These are phyloP conservation scores for Polydesmus complanatus DNA, from an alignment of 2,888 invertebrate genomes.

Conservation along the genomic window DNA sequence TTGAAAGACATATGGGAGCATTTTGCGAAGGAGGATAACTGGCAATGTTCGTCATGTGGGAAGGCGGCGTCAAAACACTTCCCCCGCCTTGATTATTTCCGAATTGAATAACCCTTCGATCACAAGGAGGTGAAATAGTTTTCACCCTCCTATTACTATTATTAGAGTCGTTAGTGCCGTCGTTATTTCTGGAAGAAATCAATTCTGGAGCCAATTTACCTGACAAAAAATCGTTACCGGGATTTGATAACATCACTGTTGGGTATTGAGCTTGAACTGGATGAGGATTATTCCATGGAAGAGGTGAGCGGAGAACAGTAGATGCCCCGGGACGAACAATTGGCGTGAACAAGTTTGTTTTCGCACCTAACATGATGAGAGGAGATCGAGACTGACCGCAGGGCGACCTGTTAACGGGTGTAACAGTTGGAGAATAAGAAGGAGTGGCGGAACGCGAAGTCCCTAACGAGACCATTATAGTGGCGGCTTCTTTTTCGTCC, in stretches of 20 bases:
- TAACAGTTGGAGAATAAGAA: conserved; percentile 44
- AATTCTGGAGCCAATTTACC: no score
- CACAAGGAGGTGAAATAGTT: not conserved
- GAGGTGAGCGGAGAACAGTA: conserved; percentile 35
- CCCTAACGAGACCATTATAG: conserved; percentile 86
- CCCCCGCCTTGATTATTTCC: no score
- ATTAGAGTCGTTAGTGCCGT: no score
- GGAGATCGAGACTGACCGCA: conserved; percentile 24
- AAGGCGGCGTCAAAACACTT: no score
- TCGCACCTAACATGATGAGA: conserved; percentile 12
- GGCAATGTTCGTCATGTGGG: not conserved
- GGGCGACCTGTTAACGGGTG: conserved; percentile 25
- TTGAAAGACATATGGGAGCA: not conserved
- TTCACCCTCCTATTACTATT: not conserved
- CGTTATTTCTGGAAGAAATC: not conserved
- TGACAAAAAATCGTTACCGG: not conserved
- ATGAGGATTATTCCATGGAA: conserved; percentile 13
- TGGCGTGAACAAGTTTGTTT: conserved; percentile 71
- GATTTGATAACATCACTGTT: not conserved
- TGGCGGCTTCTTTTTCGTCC: conserved; percentile 92
- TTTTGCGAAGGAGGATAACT: not conserved
- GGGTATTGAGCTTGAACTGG: conserved; percentile 6
- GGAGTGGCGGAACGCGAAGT: conserved; percentile 88
- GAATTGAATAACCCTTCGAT: not conserved
- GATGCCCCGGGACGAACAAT: conserved; percentile 48